Evolutionary conservation across 1,140 invertebrate genomes (phyloP).

Genomic region (Zaprionus africanus): DNA sequence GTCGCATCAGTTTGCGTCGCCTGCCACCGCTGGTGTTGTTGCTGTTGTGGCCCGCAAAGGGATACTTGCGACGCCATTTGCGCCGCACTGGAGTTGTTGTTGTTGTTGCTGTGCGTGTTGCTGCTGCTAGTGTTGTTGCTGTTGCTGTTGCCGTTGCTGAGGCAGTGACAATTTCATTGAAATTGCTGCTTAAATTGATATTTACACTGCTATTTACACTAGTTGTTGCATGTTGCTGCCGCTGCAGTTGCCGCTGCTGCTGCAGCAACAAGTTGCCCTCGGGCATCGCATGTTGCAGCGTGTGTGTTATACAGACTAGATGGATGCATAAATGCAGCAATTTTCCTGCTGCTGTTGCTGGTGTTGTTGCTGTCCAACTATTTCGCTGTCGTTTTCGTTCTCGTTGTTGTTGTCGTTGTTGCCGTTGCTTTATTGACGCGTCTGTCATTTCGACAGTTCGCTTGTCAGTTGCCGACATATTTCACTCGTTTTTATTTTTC

Average conservation of each 20-base stretch:
- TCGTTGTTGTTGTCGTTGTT: constrained; percentile 21
- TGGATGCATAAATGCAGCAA: constrained; percentile 70
- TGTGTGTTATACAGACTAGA: constrained; percentile 72
- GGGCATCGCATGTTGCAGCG: constrained; percentile 59
- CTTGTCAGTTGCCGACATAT: constrained; percentile 72
- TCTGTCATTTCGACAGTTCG: constrained; percentile 81
- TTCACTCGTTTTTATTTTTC: constrained; percentile 34
- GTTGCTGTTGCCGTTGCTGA: constrained; percentile 54
- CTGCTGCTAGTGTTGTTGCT: constrained; percentile 27
- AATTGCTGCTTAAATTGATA: constrained; percentile 78
- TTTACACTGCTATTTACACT: constrained; percentile 84
- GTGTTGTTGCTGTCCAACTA: constrained; percentile 18
- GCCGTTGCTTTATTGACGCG: constrained; percentile 51
- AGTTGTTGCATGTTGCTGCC: constrained; percentile 65
- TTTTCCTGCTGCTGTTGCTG: constrained; percentile 16
- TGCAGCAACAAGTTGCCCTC: constrained; percentile 74
- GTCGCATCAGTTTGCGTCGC: constrained; percentile 62
- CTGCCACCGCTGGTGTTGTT: constrained; percentile 35
- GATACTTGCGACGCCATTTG: constrained; percentile 70
- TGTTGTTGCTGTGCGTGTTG: constrained; percentile 32
- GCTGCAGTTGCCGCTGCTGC: constrained; percentile 63
- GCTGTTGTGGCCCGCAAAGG: constrained; percentile 18
- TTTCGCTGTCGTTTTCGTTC: constrained; percentile 39
- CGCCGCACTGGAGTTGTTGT: constrained; percentile 49
- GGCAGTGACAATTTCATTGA: constrained; percentile 81